Evolutionary conservation across 2,113 vertebrate genomes (phyloP), one percentile per base, ranked within the genome.

Genomic region (Chloropsis cyanopogon): DNA sequence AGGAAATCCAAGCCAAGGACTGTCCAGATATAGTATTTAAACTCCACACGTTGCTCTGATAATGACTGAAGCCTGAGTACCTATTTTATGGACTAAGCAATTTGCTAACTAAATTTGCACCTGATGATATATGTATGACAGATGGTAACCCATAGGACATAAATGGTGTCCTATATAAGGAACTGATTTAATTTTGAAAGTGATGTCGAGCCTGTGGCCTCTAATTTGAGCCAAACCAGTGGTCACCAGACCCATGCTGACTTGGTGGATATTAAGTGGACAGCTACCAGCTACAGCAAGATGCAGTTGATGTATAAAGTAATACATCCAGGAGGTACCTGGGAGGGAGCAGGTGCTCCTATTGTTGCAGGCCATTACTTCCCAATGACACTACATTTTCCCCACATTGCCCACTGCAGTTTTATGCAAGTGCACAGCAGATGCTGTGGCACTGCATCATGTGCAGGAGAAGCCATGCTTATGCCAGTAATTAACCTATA

Each of bases 341-440:
- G 57, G 42, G 21, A 83, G 35, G 63, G 88, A 96, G 76, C 91
- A 92, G 82, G 86, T 93, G 88, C 72, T 95, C 61, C 64, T 73
- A 1, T 83, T 77, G 91, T 90, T 95, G 95, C 80, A 88, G 69
- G n/a, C 33, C 68, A 92, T 95, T 95, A 94, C 47, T 93, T 93
- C 71, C 68, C 83, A 68, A 88, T 50, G 79, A 88, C 71, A 42
- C 28, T 42, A 70, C 54, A 57, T 93, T 88, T 83, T 16, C 54
- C 41, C 42, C 60, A 82, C 44, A 39, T 42, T 82, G 70, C 41
- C 41, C 0, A 0, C 73, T 71, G 33, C 57, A 87, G 47, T n/a
- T 93, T 88, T 81, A 37, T 70, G 47, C 15, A 66, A 77, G 60
- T 12, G 31, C 68, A 37, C 64, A 90, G 88, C 88, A 95, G 88